A percentile compares a stretch with the other conserved stretches of the same genome.
Evolutionary conservation across 2,797 vertebrate genomes (phyloP).

Genomic region (Dicrostonyx torquatus): DNA sequence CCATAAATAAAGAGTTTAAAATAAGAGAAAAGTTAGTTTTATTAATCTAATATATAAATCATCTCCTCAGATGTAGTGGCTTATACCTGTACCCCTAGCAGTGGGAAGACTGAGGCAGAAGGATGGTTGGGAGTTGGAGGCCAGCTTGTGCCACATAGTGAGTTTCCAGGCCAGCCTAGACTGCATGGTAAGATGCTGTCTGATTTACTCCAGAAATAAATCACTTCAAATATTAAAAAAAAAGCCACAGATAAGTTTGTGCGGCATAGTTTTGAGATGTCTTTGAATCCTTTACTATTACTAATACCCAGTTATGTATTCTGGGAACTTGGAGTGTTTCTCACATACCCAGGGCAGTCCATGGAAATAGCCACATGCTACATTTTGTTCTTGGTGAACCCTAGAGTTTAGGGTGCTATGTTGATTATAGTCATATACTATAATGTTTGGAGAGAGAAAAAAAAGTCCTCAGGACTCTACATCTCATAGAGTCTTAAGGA

Average conservation of each 20-base stretch:
- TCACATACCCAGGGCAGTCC: neutral
- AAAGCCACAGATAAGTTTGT: neutral
- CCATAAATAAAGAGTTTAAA: neutral
- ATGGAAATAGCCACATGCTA: neutral
- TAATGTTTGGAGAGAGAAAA: neutral
- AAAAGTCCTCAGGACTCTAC: neutral
- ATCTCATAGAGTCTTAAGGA: neutral
- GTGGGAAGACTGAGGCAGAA: neutral
- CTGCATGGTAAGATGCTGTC: neutral
- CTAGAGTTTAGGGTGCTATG: neutral
- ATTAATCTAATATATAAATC: neutral
- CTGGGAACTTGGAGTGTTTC: neutral
- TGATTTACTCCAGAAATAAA: neutral
- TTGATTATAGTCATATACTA: neutral
- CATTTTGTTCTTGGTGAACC: neutral
- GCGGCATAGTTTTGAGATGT: neutral
- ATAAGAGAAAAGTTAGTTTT: neutral
- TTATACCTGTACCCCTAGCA: neutral
- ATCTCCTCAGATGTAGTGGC: neutral
- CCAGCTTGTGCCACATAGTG: neutral
- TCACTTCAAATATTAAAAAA: neutral
- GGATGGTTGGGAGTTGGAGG: neutral
- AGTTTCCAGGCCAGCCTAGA: neutral
- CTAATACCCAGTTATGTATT: accelerated
- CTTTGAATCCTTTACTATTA: neutral